Evolutionary conservation across 2,797 vertebrate species (phyloP).

Genomic region (Trachurus trachurus): DNA sequence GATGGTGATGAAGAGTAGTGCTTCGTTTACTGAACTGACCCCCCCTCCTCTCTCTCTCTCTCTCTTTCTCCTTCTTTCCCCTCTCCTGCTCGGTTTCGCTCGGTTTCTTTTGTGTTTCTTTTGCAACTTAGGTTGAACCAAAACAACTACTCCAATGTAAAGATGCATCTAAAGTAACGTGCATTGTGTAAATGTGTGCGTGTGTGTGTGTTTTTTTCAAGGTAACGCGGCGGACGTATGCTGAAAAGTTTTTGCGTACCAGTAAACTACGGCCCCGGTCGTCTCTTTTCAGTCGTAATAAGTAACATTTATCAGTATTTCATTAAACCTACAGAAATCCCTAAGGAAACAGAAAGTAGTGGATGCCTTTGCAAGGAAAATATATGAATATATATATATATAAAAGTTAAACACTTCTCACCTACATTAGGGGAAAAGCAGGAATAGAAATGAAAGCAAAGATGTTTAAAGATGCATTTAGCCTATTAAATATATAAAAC

Average conservation of each 20-base stretch:
- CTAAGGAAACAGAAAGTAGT: slow-evolving; percentile 22
- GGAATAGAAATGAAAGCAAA: not conserved
- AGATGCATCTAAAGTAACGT: slow-evolving; percentile 36
- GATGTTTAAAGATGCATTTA: not conserved
- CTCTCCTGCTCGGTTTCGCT: slow-evolving; percentile 9
- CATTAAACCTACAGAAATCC: slow-evolving; percentile 27
- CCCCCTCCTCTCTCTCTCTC: not conserved
- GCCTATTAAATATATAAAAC: too few relatives aligned
- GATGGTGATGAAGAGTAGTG: slow-evolving; percentile 83
- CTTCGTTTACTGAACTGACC: slow-evolving; percentile 57
- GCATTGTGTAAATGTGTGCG: slow-evolving; percentile 24
- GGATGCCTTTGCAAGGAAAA: slow-evolving; percentile 35
- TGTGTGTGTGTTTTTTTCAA: slow-evolving; percentile 20
- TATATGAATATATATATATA: not conserved
- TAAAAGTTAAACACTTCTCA: slow-evolving; percentile 53
- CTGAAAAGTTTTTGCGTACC: slow-evolving; percentile 69
- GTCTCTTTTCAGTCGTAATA: slow-evolving; percentile 15
- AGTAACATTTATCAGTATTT: slow-evolving; percentile 5
- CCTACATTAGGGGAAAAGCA: not conserved
- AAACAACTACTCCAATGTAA: slow-evolving; percentile 39
- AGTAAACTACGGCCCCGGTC: slow-evolving; percentile 34
- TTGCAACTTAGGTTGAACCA: slow-evolving; percentile 46
- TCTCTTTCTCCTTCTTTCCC: too few relatives aligned
- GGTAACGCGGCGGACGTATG: slow-evolving; percentile 34
- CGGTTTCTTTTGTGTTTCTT: slow-evolving; percentile 39